Conservation (phyloP, 2,797 vertebrate species). For the Erpetoichthys calabaricus region DNA sequence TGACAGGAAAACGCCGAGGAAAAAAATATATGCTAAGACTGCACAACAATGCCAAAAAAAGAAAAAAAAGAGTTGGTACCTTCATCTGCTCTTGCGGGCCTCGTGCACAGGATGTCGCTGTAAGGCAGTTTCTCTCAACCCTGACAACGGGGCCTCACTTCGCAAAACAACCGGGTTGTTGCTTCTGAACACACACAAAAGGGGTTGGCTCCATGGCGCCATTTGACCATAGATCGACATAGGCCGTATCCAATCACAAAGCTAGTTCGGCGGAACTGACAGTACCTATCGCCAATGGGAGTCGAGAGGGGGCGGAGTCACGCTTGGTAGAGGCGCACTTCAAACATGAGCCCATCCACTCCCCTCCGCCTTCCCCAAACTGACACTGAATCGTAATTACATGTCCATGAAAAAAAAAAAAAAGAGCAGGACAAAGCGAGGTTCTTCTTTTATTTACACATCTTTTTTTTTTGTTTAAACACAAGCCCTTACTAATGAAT, state of each 20-base stretch:
- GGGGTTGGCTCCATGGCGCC: neutral
- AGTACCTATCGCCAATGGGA: neutral
- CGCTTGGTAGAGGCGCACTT: neutral
- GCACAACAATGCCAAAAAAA: too few relatives aligned
- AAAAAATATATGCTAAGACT: too few relatives aligned
- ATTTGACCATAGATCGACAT: neutral
- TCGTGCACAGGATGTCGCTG: constrained; percentile 8
- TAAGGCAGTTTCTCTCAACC: neutral
- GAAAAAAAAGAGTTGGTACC: too few relatives aligned
- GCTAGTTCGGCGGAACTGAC: neutral
- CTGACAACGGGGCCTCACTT: neutral
- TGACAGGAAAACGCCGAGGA: too few relatives aligned
- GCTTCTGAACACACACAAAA: neutral
- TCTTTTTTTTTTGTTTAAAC: neutral
- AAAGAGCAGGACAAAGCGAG: neutral
- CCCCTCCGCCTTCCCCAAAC: constrained; percentile 2
- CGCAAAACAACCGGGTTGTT: constrained; percentile 1
- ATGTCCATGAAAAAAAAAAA: neutral
- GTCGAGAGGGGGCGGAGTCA: constrained; percentile 8
- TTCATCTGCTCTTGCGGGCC: neutral
- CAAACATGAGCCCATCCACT: neutral
- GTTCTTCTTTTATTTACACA: neutral
- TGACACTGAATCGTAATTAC: neutral
- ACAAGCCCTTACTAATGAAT: too few relatives aligned
- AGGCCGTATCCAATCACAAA: neutral